These are phyloP conservation scores for Sycobia sp. DNA, from an alignment of 1,140 invertebrate genomes.

Conservation along the genomic window DNA sequence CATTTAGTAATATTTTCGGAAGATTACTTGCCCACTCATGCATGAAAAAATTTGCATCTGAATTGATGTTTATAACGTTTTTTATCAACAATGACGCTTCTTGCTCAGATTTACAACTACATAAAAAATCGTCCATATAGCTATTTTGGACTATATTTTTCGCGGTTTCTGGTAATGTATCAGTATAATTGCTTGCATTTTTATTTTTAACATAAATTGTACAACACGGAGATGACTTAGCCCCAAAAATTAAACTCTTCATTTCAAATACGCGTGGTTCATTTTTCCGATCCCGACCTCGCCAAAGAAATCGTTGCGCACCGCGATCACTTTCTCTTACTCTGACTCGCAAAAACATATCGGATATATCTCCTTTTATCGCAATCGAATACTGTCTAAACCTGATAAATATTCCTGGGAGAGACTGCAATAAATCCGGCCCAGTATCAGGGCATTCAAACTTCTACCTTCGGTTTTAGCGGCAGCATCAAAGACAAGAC, in stretches of 20 bases:
- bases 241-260: conserved; percentile 46
- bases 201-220: too few species aligned
- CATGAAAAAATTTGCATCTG: neutral
- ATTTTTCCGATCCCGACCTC: conserved; percentile 21
- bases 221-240: conserved; percentile 8
- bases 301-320: conserved; percentile 44
- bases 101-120: neutral
- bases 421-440: too few species aligned
- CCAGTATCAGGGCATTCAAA: too few species aligned
- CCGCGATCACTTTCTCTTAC: conserved; percentile 9
- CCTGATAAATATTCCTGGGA: too few species aligned
- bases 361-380: conserved; percentile 43
- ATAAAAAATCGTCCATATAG: neutral
- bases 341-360: conserved; percentile 50
- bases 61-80: neutral
- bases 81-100: neutral
- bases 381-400: conserved; percentile 24
- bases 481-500: too few species aligned
- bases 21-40: neutral
- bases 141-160: neutral
- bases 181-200: too few species aligned
- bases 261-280: conserved; percentile 39
- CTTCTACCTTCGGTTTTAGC: too few species aligned
- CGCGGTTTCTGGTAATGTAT: too few species aligned
- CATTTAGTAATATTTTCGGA: neutral